Evolutionary conservation across 2,113 vertebrate species (phyloP).

Genomic region (Neolamprologus tretocephalus): DNA sequence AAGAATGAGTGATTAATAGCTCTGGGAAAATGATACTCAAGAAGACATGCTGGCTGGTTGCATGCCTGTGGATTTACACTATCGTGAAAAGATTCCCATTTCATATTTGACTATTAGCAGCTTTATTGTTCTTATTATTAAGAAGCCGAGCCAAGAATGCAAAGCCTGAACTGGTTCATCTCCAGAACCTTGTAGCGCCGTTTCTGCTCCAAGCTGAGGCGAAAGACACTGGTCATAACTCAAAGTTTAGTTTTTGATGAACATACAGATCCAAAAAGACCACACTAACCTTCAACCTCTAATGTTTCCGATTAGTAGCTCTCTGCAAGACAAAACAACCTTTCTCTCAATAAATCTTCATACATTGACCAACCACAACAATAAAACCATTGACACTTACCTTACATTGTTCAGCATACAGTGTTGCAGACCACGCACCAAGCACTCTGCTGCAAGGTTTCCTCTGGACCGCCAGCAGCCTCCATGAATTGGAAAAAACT

Average conservation of each 20-base stretch:
- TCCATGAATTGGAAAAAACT: not conserved
- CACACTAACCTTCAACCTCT: not conserved
- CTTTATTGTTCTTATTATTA: not conserved
- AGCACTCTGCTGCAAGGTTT: not conserved
- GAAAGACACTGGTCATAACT: not conserved
- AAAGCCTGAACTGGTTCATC: slow-evolving; percentile 6
- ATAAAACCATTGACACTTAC: not conserved
- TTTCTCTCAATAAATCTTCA: not conserved
- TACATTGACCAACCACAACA: not conserved
- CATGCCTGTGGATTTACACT: slow-evolving; percentile 7
- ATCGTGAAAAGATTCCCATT: not conserved
- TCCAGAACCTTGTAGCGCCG: not conserved
- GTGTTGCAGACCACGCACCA: not conserved
- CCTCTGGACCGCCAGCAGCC: not conserved
- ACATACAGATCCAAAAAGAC: not conserved
- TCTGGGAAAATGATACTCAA: not conserved
- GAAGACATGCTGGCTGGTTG: slow-evolving; percentile 18
- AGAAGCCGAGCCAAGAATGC: slow-evolving; percentile 1
- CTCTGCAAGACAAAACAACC: not conserved
- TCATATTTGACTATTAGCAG: slow-evolving; percentile 19
- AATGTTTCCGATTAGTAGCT: not conserved
- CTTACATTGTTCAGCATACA: not conserved
- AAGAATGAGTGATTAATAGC: not conserved
- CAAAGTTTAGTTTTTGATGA: not conserved
- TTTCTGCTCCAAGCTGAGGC: not conserved